Percentiles rank a stretch among this genome's conserved stretches.
Conservation (phyloP, 2,113 vertebrate species). For the Rafetus swinhoei region DNA sequence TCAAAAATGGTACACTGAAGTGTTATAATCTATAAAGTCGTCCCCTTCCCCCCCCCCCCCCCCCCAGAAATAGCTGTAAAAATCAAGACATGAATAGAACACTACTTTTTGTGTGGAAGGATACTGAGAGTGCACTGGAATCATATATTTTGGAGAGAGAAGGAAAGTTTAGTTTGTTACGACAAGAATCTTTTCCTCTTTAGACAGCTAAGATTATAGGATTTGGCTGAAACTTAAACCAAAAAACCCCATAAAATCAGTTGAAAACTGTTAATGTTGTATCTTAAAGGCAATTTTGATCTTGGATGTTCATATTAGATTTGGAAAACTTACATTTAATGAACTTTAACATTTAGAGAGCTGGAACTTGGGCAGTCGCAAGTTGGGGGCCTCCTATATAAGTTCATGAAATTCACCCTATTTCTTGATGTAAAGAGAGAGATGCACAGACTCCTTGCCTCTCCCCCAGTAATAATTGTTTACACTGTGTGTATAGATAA, state of each 20-base stretch:
- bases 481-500: too few species aligned
- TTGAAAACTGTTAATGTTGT: not conserved
- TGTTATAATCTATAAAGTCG: not conserved
- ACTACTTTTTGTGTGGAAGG: not conserved
- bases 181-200: not conserved
- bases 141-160: not conserved
- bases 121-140: not conserved
- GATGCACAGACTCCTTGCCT: too few species aligned
- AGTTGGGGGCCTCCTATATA: too few species aligned
- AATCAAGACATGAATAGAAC: not conserved
- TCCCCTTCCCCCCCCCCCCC: not conserved
- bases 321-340: not conserved
- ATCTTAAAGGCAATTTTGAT: not conserved
- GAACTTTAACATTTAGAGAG: not conserved
- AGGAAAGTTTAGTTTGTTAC: not conserved
- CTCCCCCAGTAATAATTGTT: too few species aligned
- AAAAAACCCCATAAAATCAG: not conserved
- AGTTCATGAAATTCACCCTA: too few species aligned
- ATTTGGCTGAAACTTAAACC: not conserved
- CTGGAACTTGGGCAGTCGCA: too few species aligned
- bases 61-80: not conserved
- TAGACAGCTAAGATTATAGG: not conserved
- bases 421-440: too few species aligned
- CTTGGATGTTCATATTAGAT: not conserved
- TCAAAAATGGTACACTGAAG: not conserved